Percentiles rank a stretch among this genome's conserved stretches.
Conservation (phyloP, 2,888 invertebrate species). For the Stenchaetothrips biformis region DNA sequence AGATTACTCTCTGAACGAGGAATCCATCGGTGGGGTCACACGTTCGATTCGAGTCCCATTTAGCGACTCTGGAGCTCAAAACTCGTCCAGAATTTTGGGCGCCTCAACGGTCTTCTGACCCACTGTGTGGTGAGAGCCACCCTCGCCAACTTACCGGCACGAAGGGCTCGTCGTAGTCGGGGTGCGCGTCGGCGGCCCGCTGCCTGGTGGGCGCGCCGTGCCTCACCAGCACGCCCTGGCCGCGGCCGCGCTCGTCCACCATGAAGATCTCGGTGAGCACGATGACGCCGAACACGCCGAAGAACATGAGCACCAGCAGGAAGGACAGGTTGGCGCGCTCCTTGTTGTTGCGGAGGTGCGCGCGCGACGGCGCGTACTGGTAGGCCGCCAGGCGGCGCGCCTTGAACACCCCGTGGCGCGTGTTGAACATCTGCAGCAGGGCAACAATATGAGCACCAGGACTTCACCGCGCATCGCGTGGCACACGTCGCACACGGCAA, state of each 20-base stretch:
- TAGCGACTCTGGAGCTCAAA: too few species aligned
- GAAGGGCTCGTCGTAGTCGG: constrained; percentile 61
- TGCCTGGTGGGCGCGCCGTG: constrained; percentile 49
- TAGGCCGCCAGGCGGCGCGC: constrained; percentile 35
- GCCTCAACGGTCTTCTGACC: too few species aligned
- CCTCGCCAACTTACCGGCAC: constrained; percentile 40
- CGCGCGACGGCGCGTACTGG: constrained; percentile 26
- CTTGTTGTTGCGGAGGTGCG: constrained; percentile 30
- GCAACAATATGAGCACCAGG: not conserved
- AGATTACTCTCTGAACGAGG: too few species aligned
- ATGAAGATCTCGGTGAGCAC: constrained; percentile 77
- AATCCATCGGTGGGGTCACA: too few species aligned
- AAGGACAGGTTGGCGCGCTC: constrained; percentile 85
- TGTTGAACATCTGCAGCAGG: constrained; percentile 6
- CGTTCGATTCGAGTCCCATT: too few species aligned
- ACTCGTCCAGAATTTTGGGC: too few species aligned
- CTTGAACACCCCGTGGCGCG: constrained; percentile 12
- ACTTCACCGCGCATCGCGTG: not conserved
- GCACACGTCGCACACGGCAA: not conserved
- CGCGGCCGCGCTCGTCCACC: constrained; percentile 55
- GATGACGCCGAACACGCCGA: constrained; percentile 81
- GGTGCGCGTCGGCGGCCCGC: constrained; percentile 47
- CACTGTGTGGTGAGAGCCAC: constrained; percentile 25
- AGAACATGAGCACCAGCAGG: constrained; percentile 85
- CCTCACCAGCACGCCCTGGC: constrained; percentile 51